Base-by-base conservation (phyloP, 2,113 vertebrate genomes). In the Mohoua ochrocephala region DNA sequence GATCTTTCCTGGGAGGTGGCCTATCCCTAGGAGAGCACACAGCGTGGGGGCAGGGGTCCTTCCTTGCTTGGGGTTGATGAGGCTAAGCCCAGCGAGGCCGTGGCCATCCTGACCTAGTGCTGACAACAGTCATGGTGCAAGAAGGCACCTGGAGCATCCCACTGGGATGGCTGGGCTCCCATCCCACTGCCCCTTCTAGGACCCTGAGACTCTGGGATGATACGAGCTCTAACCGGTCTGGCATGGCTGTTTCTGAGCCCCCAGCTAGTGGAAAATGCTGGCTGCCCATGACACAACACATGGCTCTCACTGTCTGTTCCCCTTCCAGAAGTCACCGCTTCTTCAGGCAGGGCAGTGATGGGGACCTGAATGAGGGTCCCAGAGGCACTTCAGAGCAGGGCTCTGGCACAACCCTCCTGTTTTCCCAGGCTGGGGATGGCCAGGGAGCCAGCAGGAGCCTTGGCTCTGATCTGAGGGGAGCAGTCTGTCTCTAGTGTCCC, bases 11-110 rank as follows among this genome's bases (percentile, higher is more conserved):
- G n/a, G 39, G 23, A 64, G 39, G 35, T 13, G 57, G 13, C 7
- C 2, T 13, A 15, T n/a, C 18, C 57, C 80, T 16, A 50, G 39
- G 9, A 84, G 14, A 76, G 12, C 49, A 31, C 76, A 45, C 56
- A 37, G 31, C 27, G 6, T 5, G 30, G 28, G 41, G 30, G 11
- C 61, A 57, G 31, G 16, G 44, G 8, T 27, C 61, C 60, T 52
- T 45, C 42, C 23, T 1, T 2, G 0, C 0, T 21, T n/a, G 33
- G 26, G 15, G 7, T 8, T 27, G 52, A 44, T 0, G 4, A 65
- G 11, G 53, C 33, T 75, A 22, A 53, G 27, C 41, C 49, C 28
- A 84, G 11, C 0, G 5, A 47, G 53, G 39, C 49, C 0, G 0
- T 54, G 49, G 6, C 10, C 73, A 86, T 12, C 61, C 67, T 70